Conservation (phyloP, 2,888 invertebrate species). For the Rotaria socialis region DNA sequence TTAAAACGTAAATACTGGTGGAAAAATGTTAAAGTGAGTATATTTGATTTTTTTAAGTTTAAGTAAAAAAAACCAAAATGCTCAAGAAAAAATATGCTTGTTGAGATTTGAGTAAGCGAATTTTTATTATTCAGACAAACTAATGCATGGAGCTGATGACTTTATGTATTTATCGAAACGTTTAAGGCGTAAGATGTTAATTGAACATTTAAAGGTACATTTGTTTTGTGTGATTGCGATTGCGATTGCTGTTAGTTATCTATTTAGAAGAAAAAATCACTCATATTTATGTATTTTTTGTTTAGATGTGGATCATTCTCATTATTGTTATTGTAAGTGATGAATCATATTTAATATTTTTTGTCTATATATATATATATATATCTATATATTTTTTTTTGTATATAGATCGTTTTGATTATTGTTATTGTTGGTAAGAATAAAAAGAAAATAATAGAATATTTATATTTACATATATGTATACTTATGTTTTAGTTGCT, state of each 20-base stretch:
- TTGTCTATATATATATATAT: neutral
- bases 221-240: neutral
- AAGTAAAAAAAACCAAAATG: neutral
- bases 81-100: neutral
- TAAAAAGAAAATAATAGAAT: neutral
- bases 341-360: neutral
- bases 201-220: neutral
- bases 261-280: too few relatives aligned
- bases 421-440: conserved; percentile 32
- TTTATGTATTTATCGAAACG: neutral
- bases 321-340: conserved; percentile 28
- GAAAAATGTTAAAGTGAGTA: conserved; percentile 77
- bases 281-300: neutral
- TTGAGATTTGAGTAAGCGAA: neutral
- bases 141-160: neutral
- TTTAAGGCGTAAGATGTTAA: neutral
- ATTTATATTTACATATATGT: neutral
- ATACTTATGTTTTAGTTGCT: neutral
- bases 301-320: conserved; percentile 29
- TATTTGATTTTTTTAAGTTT: neutral
- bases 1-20: conserved; percentile 94
- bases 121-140: neutral
- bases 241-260: too few relatives aligned
- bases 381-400: neutral
- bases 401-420: neutral